These are phyloP conservation scores for Bilobella aurantiaca DNA, from an alignment of 1,140 invertebrate genomes.

Conservation along the genomic window DNA sequence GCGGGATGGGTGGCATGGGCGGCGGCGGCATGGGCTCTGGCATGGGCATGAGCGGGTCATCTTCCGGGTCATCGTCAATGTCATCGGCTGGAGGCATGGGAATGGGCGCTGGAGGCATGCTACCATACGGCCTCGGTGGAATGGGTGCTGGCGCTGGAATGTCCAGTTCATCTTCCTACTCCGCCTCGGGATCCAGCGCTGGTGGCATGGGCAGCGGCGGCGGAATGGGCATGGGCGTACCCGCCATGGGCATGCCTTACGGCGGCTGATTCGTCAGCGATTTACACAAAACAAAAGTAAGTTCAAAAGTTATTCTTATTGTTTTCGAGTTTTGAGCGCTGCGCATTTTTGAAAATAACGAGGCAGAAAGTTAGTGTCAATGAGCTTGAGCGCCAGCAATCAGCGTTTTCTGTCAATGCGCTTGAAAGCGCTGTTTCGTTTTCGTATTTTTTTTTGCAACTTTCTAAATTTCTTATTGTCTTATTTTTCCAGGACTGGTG, in stretches of 20 bases:
- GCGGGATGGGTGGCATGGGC: not conserved
- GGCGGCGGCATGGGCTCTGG: not conserved
- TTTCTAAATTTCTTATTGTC: no score
- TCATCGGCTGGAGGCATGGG: not conserved
- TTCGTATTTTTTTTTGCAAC: no score
- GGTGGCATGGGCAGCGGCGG: not conserved
- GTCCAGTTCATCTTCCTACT: not conserved
- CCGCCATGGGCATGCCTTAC: not conserved
- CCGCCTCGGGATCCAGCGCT: not conserved
- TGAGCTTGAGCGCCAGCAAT: no score
- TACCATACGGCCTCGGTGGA: not conserved
- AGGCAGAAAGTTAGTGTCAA: no score
- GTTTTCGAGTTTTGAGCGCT: no score
- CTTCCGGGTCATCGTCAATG: not conserved
- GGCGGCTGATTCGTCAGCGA: no score
- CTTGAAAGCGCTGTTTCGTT: no score
- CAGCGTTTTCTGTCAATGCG: no score
- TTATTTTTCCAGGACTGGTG: no score
- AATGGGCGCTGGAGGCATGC: not conserved
- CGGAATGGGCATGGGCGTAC: not conserved
- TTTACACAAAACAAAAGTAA: no score
- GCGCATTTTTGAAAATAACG: no score
- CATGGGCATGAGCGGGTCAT: not conserved
- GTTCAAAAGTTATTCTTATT: no score
- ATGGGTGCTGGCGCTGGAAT: not conserved